A percentile compares a stretch with the other conserved stretches of the same genome.
These are phyloP conservation scores for Ostrea denselamellosa DNA, from an alignment of 1,140 invertebrate species.

Conservation along the genomic window DNA sequence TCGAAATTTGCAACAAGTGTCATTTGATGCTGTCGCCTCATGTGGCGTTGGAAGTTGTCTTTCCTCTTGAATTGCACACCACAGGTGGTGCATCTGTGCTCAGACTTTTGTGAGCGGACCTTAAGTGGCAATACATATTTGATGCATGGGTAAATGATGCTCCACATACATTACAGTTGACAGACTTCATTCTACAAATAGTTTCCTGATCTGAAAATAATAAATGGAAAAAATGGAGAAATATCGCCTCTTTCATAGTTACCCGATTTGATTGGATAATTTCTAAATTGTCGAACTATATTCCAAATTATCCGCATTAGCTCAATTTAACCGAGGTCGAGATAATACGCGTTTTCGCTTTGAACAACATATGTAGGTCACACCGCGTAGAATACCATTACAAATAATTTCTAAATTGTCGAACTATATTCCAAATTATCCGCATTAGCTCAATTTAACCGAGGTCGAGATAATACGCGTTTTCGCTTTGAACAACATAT, in stretches of 20 bases:
- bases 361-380: too few relatives aligned
- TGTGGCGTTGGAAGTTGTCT: too few relatives aligned
- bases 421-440: neutral
- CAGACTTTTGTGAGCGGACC: neutral
- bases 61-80: too few relatives aligned
- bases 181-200: slow-evolving; percentile 27
- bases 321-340: too few relatives aligned
- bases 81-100: too few relatives aligned
- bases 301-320: too few relatives aligned
- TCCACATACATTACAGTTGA: neutral
- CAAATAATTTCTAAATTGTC: neutral
- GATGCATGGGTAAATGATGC: neutral
- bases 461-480: neutral
- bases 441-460: neutral
- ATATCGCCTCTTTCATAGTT: neutral
- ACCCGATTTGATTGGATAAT: neutral
- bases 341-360: neutral
- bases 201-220: too few relatives aligned
- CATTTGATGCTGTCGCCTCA: too few relatives aligned
- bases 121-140: neutral
- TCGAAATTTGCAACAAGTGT: too few relatives aligned
- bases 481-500: neutral
- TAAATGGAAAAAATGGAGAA: too few relatives aligned
- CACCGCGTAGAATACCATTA: neutral
- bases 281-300: neutral